A percentile compares a stretch with the other conserved stretches of the same genome.
Evolutionary conservation across 2,797 vertebrate species (phyloP).

Genomic region (Gallirallus australis): DNA sequence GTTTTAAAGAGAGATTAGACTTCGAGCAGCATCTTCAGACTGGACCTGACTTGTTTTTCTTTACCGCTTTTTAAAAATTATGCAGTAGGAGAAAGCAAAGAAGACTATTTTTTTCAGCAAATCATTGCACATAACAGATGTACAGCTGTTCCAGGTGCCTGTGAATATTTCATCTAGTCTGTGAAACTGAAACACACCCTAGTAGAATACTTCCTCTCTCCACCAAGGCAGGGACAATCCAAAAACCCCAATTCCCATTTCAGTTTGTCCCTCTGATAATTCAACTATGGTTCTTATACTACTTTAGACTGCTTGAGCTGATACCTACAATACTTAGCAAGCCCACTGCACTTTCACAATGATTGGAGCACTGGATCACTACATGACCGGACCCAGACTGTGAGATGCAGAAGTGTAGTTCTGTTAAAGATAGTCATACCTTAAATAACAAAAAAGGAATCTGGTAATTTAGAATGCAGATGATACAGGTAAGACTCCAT

Average conservation of each 20-base stretch:
- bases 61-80: neutral
- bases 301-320: neutral
- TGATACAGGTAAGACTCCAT: neutral
- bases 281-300: neutral
- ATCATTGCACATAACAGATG: neutral
- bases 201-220: neutral
- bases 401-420: neutral
- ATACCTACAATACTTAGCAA: neutral
- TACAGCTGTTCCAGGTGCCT: neutral
- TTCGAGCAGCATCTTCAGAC: neutral
- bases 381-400: neutral
- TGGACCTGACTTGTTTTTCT: neutral
- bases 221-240: neutral
- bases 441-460: neutral
- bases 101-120: neutral
- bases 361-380: neutral
- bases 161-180: neutral
- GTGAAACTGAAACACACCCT: neutral
- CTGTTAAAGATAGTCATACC: neutral
- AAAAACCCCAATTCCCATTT: neutral
- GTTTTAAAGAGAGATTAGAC: neutral
- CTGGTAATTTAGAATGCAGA: neutral
- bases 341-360: neutral
- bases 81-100: neutral
- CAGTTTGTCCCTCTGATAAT: neutral